Percentiles rank a stretch among this genome's conserved stretches.
Evolutionary conservation across 2,113 vertebrate species (phyloP).

Genomic region (Ariopsis seemanni): DNA sequence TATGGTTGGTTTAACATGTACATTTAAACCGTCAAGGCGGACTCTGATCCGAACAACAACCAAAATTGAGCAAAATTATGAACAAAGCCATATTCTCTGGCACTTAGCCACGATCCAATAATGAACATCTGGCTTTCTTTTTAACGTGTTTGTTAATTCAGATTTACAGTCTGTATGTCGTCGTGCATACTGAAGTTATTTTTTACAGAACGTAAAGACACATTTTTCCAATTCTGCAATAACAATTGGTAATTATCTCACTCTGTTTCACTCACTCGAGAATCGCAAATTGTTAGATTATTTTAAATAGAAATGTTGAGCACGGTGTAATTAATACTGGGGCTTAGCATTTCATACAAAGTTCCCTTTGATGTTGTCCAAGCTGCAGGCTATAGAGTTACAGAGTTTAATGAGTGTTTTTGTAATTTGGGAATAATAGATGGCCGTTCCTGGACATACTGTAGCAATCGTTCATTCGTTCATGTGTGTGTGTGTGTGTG

Average conservation of each 20-base stretch:
- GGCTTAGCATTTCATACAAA: constrained; percentile 19
- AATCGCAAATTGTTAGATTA: constrained; percentile 11
- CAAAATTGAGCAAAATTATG: too few species aligned
- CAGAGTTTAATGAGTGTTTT: constrained; percentile 30
- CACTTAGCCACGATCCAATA: background rate
- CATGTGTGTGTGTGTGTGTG: constrained; percentile 9
- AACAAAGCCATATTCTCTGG: background rate
- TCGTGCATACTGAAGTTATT: background rate
- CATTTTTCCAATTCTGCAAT: constrained; percentile 19
- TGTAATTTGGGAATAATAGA: constrained; percentile 45
- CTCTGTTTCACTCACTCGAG: constrained; percentile 12
- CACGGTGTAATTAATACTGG: constrained; percentile 8
- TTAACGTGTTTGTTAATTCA: constrained; percentile 23
- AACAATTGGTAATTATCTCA: constrained; percentile 21
- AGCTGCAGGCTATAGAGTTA: constrained; percentile 31
- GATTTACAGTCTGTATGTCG: constrained; percentile 3
- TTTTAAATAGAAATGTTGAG: constrained; percentile 15
- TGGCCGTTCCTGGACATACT: constrained; percentile 1
- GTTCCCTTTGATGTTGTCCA: constrained; percentile 32
- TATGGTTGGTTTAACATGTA: background rate
- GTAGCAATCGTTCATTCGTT: constrained; percentile 34
- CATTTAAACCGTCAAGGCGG: background rate
- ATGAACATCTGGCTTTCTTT: constrained; percentile 4
- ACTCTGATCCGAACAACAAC: background rate
- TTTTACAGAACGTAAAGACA: constrained; percentile 3